Evolutionary conservation across 2,888 invertebrate species (phyloP), one percentile per base, ranked within the genome.

Genomic region (Euzophera pinguis): DNA sequence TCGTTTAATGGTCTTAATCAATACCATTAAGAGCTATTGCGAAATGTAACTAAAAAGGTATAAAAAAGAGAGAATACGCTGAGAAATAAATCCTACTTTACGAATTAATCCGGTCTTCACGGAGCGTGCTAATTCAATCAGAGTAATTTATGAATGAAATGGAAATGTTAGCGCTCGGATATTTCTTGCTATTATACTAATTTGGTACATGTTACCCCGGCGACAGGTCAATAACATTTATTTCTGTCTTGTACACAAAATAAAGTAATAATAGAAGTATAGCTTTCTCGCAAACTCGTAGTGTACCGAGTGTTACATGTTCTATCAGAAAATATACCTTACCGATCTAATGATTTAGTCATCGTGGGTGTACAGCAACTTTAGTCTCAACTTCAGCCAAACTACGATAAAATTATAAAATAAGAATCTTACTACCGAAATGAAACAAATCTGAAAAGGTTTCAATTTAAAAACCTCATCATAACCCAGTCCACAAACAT

Each of bases 101-200:
- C 47, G 54, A 63, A 60, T 60, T 61, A 63, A 62, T 61, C 56
- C 62, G 13, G 54, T 53, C 56, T 63, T 61, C 60, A 60, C 57
- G 49, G 58, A 59, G 50, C 43, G 54, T 51, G 41, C 56, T 60
- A 59, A 64, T 60, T 64, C 57, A 58, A 59, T 62, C 54, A 52
- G 43, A 47, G 50, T 56, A 52, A 63, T 64, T 61, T 60, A 58
- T 52, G 53, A 58, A 54, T 49, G 38, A 52, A 59, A 54, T 49
- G 41, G 14, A 55, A 51, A 53, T 60, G 55, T 60, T 57, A 53
- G 50, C 50, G 39, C 39, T 43, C 32, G 9, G 35, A 43, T 53
- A 39, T 34, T 50, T 35, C 37, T 42, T 29, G 38, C 38, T 52
- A 43, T 51, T 37, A 43, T 32, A 38, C 35, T 22, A 37, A 42